Evolutionary conservation across 2,113 vertebrate genomes (phyloP).

Genomic region (Electrona antarctica): DNA sequence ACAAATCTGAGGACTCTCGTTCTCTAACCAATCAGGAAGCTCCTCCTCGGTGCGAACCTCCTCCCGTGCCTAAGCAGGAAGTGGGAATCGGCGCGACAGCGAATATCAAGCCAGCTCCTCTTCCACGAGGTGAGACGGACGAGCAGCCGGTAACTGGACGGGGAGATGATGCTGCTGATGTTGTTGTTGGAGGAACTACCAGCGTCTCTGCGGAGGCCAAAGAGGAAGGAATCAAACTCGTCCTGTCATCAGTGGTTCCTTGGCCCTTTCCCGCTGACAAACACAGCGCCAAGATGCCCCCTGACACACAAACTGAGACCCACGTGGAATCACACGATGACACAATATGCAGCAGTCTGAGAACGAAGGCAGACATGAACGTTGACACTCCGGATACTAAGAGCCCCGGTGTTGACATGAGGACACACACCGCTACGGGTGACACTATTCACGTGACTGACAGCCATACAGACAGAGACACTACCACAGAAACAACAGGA

Average conservation of each 20-base stretch:
- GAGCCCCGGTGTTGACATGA: neutral
- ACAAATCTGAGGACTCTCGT: conserved; percentile 12
- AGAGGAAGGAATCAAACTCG: conserved; percentile 21
- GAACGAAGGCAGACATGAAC: neutral
- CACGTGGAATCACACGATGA: neutral
- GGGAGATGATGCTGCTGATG: conserved; percentile 1
- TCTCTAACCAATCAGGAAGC: conserved; percentile 10
- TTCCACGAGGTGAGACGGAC: neutral
- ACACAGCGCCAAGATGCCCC: neutral
- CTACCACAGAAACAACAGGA: neutral
- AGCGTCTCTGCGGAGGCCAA: neutral
- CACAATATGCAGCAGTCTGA: neutral
- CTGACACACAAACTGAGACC: neutral
- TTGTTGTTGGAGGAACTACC: conserved; percentile 1
- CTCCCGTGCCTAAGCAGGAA: conserved; percentile 45
- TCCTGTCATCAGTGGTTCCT: conserved; percentile 54
- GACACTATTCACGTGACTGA: neutral
- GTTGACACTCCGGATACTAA: neutral
- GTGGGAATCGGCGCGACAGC: conserved; percentile 22
- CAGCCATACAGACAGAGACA: neutral
- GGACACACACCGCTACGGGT: neutral
- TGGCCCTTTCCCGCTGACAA: conserved; percentile 47
- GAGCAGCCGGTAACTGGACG: conserved; percentile 14
- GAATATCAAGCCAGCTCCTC: neutral
- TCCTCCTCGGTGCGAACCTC: neutral